Percentiles rank a stretch among this genome's conserved stretches.
phyloP scores from a whole-genome alignment of 1,140 invertebrate species.

The Bicyclus anynana region DNA sequence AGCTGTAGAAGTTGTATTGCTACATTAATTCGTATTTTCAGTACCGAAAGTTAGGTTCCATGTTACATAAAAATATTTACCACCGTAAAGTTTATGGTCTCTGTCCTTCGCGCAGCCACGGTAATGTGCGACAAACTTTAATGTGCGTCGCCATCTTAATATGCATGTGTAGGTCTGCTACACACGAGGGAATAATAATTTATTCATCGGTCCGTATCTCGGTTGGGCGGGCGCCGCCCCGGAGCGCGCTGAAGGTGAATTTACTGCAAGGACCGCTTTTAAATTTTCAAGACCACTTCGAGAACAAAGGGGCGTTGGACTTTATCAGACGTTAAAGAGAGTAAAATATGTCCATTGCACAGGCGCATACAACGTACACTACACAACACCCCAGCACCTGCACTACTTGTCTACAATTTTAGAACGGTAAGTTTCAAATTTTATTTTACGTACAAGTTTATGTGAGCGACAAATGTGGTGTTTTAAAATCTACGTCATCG shows the following conservation, averaged over 20 bases:
- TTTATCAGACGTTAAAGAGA: constrained; percentile 60
- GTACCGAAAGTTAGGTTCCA: no score
- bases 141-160: not conserved
- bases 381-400: constrained; percentile 46
- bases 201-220: constrained; percentile 34
- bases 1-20: no score
- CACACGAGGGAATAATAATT: not conserved
- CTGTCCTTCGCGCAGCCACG: no score
- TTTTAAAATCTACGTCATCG: no score
- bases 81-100: no score
- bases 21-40: no score
- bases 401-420: constrained; percentile 13
- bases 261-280: constrained; percentile 56
- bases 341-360: constrained; percentile 61
- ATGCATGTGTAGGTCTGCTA: not conserved
- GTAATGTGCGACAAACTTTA: not conserved
- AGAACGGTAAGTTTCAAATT: not conserved
- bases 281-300: constrained; percentile 55
- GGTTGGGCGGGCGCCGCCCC: constrained; percentile 12
- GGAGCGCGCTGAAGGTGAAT: constrained; percentile 36
- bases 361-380: constrained; percentile 37
- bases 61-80: no score
- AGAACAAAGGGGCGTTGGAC: constrained; percentile 56
- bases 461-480: no score
- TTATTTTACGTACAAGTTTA: no score